A percentile compares a stretch with the other conserved stretches of the same genome.
phyloP scores from a whole-genome alignment of 2,888 invertebrate species.

The Drosophila mayaguana region DNA sequence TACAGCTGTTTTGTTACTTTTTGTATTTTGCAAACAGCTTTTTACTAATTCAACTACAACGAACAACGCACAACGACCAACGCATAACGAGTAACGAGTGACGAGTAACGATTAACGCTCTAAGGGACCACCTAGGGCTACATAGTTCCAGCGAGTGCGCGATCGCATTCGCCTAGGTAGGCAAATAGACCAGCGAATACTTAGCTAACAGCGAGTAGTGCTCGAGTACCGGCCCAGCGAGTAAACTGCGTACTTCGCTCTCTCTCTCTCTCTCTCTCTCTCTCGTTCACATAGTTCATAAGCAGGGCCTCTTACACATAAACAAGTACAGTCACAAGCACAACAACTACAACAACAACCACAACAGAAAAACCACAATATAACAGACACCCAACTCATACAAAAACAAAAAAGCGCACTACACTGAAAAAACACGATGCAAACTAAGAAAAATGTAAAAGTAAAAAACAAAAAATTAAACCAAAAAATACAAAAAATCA shows the following conservation, averaged over 20 bases:
- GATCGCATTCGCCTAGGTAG: not conserved
- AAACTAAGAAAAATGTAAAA: constrained; percentile 35
- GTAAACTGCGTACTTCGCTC: not conserved
- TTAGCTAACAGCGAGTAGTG: too few relatives aligned
- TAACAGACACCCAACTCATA: constrained; percentile 50
- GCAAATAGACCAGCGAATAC: not conserved
- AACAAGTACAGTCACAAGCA: constrained; percentile 35
- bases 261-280: not conserved
- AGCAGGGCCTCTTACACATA: constrained; percentile 26
- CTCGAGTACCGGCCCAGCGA: not conserved
- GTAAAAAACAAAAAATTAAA: constrained; percentile 3
- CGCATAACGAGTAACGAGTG: constrained; percentile 26
- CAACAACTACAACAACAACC: constrained; percentile 19
- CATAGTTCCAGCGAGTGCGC: not conserved
- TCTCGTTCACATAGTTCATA: constrained; percentile 3
- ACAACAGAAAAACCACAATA: too few relatives aligned
- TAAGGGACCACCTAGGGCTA: constrained; percentile 6
- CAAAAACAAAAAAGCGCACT: constrained; percentile 42
- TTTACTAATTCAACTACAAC: constrained; percentile 47
- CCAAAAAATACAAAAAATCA: not conserved
- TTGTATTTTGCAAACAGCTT: constrained; percentile 59
- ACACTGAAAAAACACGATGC: constrained; percentile 35
- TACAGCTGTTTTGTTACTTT: constrained; percentile 46
- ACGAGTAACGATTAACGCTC: constrained; percentile 28
- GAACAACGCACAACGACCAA: constrained; percentile 35